phyloP scores from a whole-genome alignment of 2,113 vertebrate species.

The Verasper variegatus region DNA sequence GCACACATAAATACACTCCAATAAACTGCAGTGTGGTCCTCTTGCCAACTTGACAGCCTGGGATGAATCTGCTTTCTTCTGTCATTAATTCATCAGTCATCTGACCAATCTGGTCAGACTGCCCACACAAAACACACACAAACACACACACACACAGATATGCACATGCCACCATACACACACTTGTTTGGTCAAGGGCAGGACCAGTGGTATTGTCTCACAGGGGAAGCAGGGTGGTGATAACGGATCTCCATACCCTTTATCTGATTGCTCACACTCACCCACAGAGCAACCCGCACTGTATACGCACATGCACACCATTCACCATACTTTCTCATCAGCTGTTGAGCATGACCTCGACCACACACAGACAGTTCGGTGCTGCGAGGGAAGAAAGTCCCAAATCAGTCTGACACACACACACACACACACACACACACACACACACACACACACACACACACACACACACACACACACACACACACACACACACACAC shows the following conservation, averaged over 20 bases:
- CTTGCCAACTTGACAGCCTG: constrained; percentile 52
- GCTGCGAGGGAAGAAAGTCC: constrained; percentile 55
- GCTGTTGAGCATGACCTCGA: constrained; percentile 57
- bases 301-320: constrained; percentile 2
- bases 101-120: constrained; percentile 45
- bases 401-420: background rate
- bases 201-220: constrained; percentile 60
- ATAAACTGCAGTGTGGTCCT: constrained; percentile 15
- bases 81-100: constrained; percentile 63
- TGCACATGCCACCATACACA: constrained; percentile 1
- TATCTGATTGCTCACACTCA: constrained; percentile 70
- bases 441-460: too few relatives aligned
- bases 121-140: background rate
- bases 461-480: background rate
- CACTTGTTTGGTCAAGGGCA: constrained; percentile 60
- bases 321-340: constrained; percentile 41
- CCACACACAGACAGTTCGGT: constrained; percentile 55
- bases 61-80: constrained; percentile 35
- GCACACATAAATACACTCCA: constrained; percentile 44
- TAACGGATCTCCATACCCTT: constrained; percentile 53
- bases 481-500: constrained; percentile 23
- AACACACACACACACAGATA: background rate
- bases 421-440: too few relatives aligned
- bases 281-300: constrained; percentile 7
- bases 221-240: constrained; percentile 47